Percentiles rank a stretch among this genome's conserved stretches.
phyloP scores from a whole-genome alignment of 2,888 invertebrate species.

The Machimus rusticus region DNA sequence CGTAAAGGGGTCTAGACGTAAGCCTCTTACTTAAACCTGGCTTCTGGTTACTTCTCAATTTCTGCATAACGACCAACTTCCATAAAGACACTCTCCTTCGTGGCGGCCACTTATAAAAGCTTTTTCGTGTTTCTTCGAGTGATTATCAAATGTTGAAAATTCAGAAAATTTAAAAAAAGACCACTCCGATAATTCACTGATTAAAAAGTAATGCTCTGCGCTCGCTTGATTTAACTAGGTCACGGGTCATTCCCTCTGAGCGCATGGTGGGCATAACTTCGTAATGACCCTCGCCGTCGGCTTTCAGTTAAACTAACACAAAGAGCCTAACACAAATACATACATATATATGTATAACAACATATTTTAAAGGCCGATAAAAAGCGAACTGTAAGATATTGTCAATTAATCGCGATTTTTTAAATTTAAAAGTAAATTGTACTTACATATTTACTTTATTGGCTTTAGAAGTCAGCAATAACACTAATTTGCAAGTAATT shows the following conservation, averaged over 20 bases:
- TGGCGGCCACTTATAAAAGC: neutral
- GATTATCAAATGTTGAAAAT: neutral
- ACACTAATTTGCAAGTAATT: too few species aligned
- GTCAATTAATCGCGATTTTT: neutral
- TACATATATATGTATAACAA: neutral
- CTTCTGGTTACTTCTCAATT: neutral
- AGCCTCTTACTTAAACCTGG: slow-evolving; percentile 30
- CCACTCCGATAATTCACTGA: neutral
- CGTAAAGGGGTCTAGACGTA: slow-evolving; percentile 37
- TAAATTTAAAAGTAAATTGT: neutral
- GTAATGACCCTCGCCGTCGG: neutral
- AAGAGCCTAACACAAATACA: neutral
- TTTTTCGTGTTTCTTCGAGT: slow-evolving; percentile 7
- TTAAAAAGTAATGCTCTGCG: neutral
- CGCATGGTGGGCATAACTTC: neutral
- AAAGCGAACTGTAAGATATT: too few species aligned
- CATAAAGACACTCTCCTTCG: neutral
- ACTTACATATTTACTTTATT: too few species aligned
- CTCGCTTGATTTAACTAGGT: neutral
- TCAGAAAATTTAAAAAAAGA: neutral
- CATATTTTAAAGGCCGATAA: too few species aligned
- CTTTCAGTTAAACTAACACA: neutral
- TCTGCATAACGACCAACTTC: neutral
- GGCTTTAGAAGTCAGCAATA: too few species aligned
- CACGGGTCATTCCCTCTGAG: neutral